Evolutionary conservation across 2,888 invertebrate species (phyloP), one percentile per base, ranked within the genome.

Genomic region (Nasonovia ribisnigri): DNA sequence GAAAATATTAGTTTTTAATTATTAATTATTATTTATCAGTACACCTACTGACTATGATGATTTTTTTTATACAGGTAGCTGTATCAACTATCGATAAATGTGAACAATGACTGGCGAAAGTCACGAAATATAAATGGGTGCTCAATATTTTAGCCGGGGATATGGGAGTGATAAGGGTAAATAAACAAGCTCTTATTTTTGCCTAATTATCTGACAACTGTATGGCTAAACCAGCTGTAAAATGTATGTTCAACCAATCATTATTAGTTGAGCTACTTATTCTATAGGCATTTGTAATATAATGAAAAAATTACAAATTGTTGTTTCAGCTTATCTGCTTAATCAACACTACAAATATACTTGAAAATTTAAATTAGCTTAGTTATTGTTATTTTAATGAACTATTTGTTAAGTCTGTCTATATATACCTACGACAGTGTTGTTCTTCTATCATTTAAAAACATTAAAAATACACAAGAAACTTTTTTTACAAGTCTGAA

Each of bases 1-100:
- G 51, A 86, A 42, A 60, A 67, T 16, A 46, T 94, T 77, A n/a
- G n/a, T n/a, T n/a, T n/a, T n/a, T n/a, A 36, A 77, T 20, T 77
- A 77, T 77, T 77, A 77, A 77, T 36, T 77, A 77, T 36, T 20
- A 77, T 77, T 36, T 54, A 54, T 54, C 54, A 77, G 42, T 36
- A 42, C 6, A 36, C 20, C 13, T 67, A 1, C 16, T 20, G 36
- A 36, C 8, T 67, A 67, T 16, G 29, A n/a, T 67, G 13, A n/a
- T 67, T 67, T 3, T n/a, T 67, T 67, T 36, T 54, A 20, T 20
- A 57, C 57, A 57, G 10, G 57, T 26, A 57, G 8, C 8, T 26
- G 2, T 57, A 57, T 57, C 26, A 57, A 57, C 20, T 54, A 54
- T 24, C 54, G 5, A 54, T 20, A 0, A 16, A 51, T 51, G 51